A percentile compares a stretch with the other conserved stretches of the same genome.
These are phyloP conservation scores for Sebastes jordani DNA, from an alignment of 2,797 vertebrate species.

Conservation along the genomic window DNA sequence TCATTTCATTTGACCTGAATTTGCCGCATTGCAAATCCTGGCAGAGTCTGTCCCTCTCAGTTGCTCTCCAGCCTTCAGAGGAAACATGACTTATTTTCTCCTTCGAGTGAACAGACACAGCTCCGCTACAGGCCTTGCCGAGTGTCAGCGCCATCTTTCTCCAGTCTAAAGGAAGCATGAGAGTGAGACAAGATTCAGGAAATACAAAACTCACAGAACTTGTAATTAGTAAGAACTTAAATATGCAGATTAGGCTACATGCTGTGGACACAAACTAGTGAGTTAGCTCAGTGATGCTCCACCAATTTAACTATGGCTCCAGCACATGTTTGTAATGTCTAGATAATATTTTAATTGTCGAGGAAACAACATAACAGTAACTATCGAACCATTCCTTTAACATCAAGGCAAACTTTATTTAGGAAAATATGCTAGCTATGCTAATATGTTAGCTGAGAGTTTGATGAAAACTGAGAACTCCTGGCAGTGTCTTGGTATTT, in stretches of 20 bases:
- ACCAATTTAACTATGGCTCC: neutral
- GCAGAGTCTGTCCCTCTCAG: slow-evolving; percentile 26
- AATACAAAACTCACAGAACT: neutral
- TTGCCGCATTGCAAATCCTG: slow-evolving; percentile 51
- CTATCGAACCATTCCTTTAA: too few relatives aligned
- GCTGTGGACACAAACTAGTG: neutral
- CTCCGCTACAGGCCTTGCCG: slow-evolving; percentile 41
- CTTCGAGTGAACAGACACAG: neutral
- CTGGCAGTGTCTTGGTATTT: neutral
- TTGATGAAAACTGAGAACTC: too few relatives aligned
- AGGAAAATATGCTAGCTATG: too few relatives aligned
- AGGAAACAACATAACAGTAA: neutral
- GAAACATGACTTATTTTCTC: rapidly evolving
- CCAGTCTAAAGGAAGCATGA: slow-evolving; percentile 36
- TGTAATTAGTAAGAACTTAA: neutral
- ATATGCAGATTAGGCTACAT: neutral
- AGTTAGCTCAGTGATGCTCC: neutral
- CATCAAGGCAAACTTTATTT: too few relatives aligned
- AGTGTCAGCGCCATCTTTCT: slow-evolving; percentile 15
- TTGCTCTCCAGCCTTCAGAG: neutral
- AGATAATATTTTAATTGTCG: neutral
- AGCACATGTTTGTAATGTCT: neutral
- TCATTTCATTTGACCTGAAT: rapidly evolving
- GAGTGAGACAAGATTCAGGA: neutral
- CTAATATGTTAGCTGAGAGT: too few relatives aligned